A percentile compares a stretch with the other conserved stretches of the same genome.
Evolutionary conservation across 92 coral and sea anemone genomes (phyloP).

Genomic region (Epizoanthus stellaris): DNA sequence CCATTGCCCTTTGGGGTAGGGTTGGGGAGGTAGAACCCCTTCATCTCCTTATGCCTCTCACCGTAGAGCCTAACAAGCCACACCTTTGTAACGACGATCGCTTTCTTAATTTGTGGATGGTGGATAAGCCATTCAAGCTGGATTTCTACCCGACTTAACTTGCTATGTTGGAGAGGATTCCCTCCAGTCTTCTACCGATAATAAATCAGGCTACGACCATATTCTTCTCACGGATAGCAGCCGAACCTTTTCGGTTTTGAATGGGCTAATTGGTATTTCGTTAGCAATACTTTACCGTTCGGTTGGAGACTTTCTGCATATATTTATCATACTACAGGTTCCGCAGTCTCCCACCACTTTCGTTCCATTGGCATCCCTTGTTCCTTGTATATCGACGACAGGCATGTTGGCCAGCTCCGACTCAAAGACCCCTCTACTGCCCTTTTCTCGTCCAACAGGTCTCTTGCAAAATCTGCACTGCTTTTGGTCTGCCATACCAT

Average conservation of each 20-base stretch:
- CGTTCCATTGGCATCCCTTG: no score
- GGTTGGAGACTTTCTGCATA: no score
- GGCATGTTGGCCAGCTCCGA: no score
- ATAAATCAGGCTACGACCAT: conserved; percentile 45
- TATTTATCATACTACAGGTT: no score
- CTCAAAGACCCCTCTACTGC: conserved; percentile 15
- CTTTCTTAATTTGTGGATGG: conserved; percentile 44
- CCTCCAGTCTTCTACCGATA: conserved; percentile 17
- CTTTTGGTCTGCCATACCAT: conserved; percentile 22
- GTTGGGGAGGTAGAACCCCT: conserved; percentile 35
- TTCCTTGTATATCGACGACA: no score
- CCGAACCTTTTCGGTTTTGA: conserved; percentile 52
- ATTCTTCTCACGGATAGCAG: conserved; percentile 26
- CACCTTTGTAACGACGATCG: conserved; percentile 31
- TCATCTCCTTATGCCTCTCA: conserved; percentile 29
- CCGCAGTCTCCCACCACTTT: no score
- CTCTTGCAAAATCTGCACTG: conserved; percentile 39
- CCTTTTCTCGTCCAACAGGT: neutral
- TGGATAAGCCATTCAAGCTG: conserved; percentile 18
- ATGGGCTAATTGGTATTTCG: conserved; percentile 53
- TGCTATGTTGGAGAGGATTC: neutral
- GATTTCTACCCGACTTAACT: neutral
- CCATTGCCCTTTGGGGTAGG: conserved; percentile 35
- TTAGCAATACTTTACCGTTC: no score
- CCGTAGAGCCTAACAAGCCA: conserved; percentile 41